A percentile compares a stretch with the other conserved stretches of the same genome.
Evolutionary conservation across 2,113 vertebrate genomes (phyloP).

Genomic region (Muntiacus muntjak): DNA sequence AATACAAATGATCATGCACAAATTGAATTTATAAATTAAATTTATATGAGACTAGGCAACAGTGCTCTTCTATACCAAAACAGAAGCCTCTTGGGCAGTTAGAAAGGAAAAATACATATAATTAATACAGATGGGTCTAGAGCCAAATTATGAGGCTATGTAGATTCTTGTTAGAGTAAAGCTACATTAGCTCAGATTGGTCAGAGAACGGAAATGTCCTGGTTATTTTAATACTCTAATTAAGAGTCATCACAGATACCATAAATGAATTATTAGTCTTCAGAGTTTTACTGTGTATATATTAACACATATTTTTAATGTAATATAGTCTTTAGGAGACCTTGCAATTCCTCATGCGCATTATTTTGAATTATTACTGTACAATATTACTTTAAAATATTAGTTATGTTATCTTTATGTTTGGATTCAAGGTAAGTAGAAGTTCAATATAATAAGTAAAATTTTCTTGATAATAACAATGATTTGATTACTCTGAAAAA

Average conservation of each 20-base stretch:
- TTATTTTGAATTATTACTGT: not conserved
- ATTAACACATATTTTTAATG: slow-evolving; percentile 21
- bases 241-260: not conserved
- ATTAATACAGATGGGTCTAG: not conserved
- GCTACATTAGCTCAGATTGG: not conserved
- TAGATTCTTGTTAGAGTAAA: slow-evolving; percentile 14
- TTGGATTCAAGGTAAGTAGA: slow-evolving; percentile 21
- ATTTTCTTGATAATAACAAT: slow-evolving; percentile 8
- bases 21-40: slow-evolving; percentile 26
- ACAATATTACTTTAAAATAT: not conserved
- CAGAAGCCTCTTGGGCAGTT: not conserved
- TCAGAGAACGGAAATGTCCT: not conserved
- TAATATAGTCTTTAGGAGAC: slow-evolving; percentile 15
- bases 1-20: not conserved
- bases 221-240: slow-evolving; percentile 14
- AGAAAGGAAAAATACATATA: not conserved
- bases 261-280: not conserved
- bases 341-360: not conserved
- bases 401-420: not conserved
- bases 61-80: not conserved
- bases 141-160: not conserved
- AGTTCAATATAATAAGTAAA: slow-evolving; percentile 1
- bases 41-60: not conserved
- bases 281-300: not conserved
- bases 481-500: slow-evolving; percentile 32